Evolutionary conservation across 2,888 invertebrate genomes (phyloP).

Genomic region (Nephrocerus scutellatus): DNA sequence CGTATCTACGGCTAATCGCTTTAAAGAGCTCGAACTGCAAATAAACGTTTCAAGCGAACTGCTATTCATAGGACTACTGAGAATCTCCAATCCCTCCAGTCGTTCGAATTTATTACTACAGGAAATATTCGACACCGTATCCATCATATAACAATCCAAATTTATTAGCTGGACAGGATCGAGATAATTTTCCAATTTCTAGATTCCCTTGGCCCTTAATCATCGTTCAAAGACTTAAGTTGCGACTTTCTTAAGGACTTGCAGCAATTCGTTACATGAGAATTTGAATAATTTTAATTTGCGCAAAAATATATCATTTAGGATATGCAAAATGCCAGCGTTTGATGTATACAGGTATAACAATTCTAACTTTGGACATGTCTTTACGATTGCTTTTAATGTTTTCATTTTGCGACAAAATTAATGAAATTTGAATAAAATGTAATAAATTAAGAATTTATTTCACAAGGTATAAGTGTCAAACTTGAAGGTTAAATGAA

Average conservation of each 20-base stretch:
- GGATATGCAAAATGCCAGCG: constrained; percentile 28
- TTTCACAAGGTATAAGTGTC: too few relatives aligned
- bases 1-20: constrained; percentile 59
- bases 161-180: constrained; percentile 55
- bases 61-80: constrained; percentile 56
- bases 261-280: constrained; percentile 55
- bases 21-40: constrained; percentile 55
- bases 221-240: constrained; percentile 53
- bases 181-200: constrained; percentile 55
- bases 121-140: constrained; percentile 52
- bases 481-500: too few relatives aligned
- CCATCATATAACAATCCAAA: constrained; percentile 62
- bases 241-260: constrained; percentile 52
- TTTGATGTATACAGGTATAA: too few relatives aligned
- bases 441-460: too few relatives aligned
- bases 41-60: constrained; percentile 55
- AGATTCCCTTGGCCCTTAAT: constrained; percentile 54
- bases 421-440: too few relatives aligned
- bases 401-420: too few relatives aligned
- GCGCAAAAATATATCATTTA: constrained; percentile 42
- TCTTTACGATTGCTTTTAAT: too few relatives aligned
- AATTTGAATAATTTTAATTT: constrained; percentile 59
- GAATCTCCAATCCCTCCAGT: constrained; percentile 59
- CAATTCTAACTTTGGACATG: too few relatives aligned
- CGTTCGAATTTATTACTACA: constrained; percentile 55